These are phyloP conservation scores for Oithona nana DNA, from an alignment of 2,888 invertebrate genomes.

Conservation along the genomic window DNA sequence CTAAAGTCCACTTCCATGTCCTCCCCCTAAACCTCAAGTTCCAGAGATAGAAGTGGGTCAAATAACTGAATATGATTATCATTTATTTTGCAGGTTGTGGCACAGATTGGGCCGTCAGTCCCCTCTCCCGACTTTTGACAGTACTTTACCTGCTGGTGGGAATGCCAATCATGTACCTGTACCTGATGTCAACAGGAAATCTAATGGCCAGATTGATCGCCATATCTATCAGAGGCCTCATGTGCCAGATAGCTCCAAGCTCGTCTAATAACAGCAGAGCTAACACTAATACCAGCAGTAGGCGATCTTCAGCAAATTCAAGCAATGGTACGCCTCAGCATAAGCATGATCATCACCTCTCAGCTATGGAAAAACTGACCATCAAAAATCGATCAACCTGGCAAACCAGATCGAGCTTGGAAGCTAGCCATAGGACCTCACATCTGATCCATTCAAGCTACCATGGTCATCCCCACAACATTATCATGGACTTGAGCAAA, in stretches of 20 bases:
- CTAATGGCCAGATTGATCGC: slow-evolving; percentile 21
- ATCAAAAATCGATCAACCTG: background rate
- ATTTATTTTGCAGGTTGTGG: slow-evolving; percentile 2
- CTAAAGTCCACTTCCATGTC: background rate
- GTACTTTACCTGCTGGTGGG: slow-evolving; percentile 7
- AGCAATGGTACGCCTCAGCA: background rate
- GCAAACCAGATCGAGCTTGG: background rate
- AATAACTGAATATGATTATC: background rate
- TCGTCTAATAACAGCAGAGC: background rate
- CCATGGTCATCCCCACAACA: too few species aligned
- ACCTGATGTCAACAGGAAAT: slow-evolving; percentile 19
- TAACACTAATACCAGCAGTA: background rate
- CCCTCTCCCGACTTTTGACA: slow-evolving; percentile 1
- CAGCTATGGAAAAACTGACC: background rate
- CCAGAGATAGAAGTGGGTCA: background rate
- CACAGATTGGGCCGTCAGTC: slow-evolving; percentile 2
- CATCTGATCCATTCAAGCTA: too few species aligned
- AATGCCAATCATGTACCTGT: slow-evolving; percentile 11
- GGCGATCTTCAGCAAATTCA: background rate
- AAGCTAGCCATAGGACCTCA: too few species aligned
- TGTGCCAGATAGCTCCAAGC: background rate
- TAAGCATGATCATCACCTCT: too few species aligned
- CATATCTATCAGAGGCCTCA: background rate
- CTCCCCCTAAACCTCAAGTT: background rate
- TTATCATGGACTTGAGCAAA: background rate